Evolutionary conservation across 2,888 invertebrate genomes (phyloP), one percentile per base, ranked within the genome.

Genomic region (Nomada flava): DNA sequence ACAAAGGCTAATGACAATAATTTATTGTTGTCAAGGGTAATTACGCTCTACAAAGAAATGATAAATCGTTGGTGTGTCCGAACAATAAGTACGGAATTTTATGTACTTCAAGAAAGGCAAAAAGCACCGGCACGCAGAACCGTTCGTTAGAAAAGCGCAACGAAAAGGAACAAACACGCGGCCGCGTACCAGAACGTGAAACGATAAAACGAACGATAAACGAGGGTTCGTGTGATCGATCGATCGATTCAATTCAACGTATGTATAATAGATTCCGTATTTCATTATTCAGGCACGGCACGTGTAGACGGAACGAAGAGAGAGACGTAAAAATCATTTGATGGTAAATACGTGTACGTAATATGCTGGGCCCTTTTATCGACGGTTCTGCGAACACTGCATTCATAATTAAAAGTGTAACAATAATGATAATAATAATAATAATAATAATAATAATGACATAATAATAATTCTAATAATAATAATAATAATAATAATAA

Each of bases 1-100:
- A 74, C 79, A 87, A 83, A 84, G 70, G 76, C 77, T 83, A 79
- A 78, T 83, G 88, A 93, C 92, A 93, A 93, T 93, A 93, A 93
- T 93, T 93, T 93, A 93, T 93, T 91, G 86, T 84, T 91, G 87
- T 88, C 86, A 90, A 90, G 89, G 89, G 82, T 89, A 88, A 85
- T 86, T 88, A 91, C 89, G 89, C 83, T 90, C 91, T 91, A 91
- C 91, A 92, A 89, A 90, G 86, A 91, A 89, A 90, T 89, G 85
- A 90, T 90, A 87, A 83, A 91, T 91, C 88, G 90, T 88, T 89
- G 88, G 88, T 82, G 80, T 86, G 79, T 91, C 91, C 92, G 91
- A 88, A 91, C 89, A 90, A 89, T 91, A 91, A 91, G 90, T 91
- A 91, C 92, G 90, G 91, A 92, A 88, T 89, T 36, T 36, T 88